Evolutionary conservation across 2,888 invertebrate species (phyloP).

Genomic region (Troglohyphantes excavatus): DNA sequence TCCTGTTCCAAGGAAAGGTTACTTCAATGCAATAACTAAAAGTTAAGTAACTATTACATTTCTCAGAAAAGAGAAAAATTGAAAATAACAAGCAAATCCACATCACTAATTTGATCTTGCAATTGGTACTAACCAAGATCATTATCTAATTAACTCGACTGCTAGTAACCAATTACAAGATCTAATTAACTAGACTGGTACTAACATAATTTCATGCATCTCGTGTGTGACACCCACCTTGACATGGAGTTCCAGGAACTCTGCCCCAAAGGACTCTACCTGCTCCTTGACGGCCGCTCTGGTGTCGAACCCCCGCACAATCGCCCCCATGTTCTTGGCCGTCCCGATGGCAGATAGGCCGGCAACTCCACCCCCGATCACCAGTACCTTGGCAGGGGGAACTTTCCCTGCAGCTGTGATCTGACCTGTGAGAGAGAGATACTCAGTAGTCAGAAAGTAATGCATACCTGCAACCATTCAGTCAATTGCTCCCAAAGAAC

Average conservation of each 20-base stretch:
- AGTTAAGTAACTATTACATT: no score
- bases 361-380: slow-evolving; percentile 95
- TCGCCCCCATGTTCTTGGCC: slow-evolving; percentile 93
- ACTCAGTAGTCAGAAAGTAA: no score
- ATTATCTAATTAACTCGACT: no score
- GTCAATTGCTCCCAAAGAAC: no score
- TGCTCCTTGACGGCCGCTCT: slow-evolving; percentile 91
- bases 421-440: slow-evolving; percentile 82
- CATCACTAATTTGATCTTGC: no score
- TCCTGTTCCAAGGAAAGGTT: slow-evolving; percentile 81
- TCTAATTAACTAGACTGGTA: no score
- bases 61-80: not conserved
- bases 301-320: slow-evolving; percentile 94
- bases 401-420: slow-evolving; percentile 87
- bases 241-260: slow-evolving; percentile 90
- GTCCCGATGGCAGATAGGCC: slow-evolving; percentile 93
- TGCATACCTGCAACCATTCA: no score
- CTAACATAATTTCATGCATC: no score
- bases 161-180: no score
- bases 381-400: slow-evolving; percentile 92
- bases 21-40: no score
- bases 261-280: slow-evolving; percentile 92
- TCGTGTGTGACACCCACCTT: slow-evolving; percentile 86
- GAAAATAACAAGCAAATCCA: not conserved
- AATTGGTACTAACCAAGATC: no score